These are phyloP conservation scores for Rotaria sp. DNA, from an alignment of 2,888 invertebrate genomes.

Conservation along the genomic window DNA sequence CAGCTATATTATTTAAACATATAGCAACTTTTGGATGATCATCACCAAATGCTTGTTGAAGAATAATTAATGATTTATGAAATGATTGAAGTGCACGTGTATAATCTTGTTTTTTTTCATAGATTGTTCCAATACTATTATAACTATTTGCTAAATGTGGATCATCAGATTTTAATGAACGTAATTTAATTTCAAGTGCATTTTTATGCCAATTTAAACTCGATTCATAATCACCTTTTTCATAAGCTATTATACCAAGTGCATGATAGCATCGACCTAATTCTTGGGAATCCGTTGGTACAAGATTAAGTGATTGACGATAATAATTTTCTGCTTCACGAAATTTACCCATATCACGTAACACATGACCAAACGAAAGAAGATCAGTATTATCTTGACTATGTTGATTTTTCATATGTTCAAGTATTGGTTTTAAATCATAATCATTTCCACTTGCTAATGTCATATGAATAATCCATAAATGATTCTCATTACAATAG, in stretches of 20 bases:
- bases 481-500: neutral
- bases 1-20: slow-evolving; percentile 3
- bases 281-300: neutral
- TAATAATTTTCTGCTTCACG: neutral
- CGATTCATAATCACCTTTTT: neutral
- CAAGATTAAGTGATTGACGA: neutral
- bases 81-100: neutral
- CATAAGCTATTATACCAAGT: neutral
- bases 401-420: slow-evolving; percentile 14
- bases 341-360: neutral
- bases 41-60: neutral
- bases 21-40: neutral
- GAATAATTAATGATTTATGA: neutral
- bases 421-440: neutral
- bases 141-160: neutral
- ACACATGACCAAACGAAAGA: neutral
- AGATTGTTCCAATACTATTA: neutral
- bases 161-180: neutral
- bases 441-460: neutral
- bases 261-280: neutral
- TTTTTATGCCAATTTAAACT: neutral
- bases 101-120: neutral
- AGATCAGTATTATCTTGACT: neutral
- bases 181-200: neutral
- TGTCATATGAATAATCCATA: neutral